These are phyloP conservation scores for Blastomussa wellsi DNA, from an alignment of 92 coral and sea anemone genomes.

Conservation along the genomic window DNA sequence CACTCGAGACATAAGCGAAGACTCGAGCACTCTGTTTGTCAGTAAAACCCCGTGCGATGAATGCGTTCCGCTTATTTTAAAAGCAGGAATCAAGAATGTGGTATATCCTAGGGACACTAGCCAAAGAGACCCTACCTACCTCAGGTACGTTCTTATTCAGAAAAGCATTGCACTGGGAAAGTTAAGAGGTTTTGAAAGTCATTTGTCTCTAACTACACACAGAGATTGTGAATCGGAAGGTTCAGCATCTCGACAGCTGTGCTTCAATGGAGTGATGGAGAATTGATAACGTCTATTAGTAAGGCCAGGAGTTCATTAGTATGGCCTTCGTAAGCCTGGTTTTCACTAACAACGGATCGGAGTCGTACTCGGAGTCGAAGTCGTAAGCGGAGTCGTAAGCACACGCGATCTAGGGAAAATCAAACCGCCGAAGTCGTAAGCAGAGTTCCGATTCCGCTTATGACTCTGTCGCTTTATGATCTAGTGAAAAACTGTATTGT, in stretches of 20 bases:
- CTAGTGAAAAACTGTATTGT: too few relatives aligned
- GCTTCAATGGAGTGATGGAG: slow-evolving; percentile 10
- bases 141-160: slow-evolving; percentile 39
- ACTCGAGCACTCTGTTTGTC: slow-evolving; percentile 78
- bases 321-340: too few relatives aligned
- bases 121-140: slow-evolving; percentile 36
- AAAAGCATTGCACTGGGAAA: slow-evolving; percentile 39
- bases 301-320: neutral
- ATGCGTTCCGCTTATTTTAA: slow-evolving; percentile 74
- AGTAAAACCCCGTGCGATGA: slow-evolving; percentile 88
- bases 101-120: slow-evolving; percentile 59
- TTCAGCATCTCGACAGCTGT: slow-evolving; percentile 13
- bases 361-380: too few relatives aligned
- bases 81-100: slow-evolving; percentile 71
- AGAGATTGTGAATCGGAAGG: neutral
- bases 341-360: too few relatives aligned
- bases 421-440: too few relatives aligned
- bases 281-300: neutral
- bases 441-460: too few relatives aligned
- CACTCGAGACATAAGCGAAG: slow-evolving; percentile 53
- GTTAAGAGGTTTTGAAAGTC: slow-evolving; percentile 55
- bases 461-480: too few relatives aligned
- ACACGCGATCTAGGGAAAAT: too few relatives aligned
- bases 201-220: neutral
- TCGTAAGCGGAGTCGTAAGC: too few relatives aligned